Base-by-base conservation (phyloP, 1,140 invertebrate species). In the Diachasmimorpha longicaudata region DNA sequence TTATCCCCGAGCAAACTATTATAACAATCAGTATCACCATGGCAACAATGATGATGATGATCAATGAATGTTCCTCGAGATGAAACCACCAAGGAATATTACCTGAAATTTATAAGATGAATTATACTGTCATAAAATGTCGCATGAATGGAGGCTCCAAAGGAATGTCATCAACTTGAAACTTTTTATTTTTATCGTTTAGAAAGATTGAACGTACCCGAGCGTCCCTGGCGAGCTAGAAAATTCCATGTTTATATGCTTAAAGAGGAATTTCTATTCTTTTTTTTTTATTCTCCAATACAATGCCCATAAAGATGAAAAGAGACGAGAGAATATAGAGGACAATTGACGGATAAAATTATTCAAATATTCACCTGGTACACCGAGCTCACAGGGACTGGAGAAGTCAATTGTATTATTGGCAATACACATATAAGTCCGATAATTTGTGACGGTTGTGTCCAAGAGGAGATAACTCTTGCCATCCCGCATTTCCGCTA, bases 391-490 rank as follows among this genome's bases (percentile, higher is more conserved):
- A 84, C 96, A 97, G 0, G 94, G 91, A 10, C 91, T 92, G 19
- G 92, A 92, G 31, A 89, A 85, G 36, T 96, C 96, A 13, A 96
- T 93, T 0, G 92, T 91, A 87, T 98, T 97, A 85, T 95, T 95
- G 5, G 94, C 95, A 73, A 92, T 91, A 85, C 96, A 98, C 70
- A 94, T 91, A 86, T 97, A 97, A 10, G 93, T 96, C 48, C 96
- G 92, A 80, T 93, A 93, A 68, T 92, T 91, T 66, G 93, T 92
- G 16, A 93, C 90, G 31, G 90, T 89, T 11, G 91, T 89, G 80
- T 93, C 92, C n/a, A 95, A 85, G 2, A 90, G 90, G 9, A 95
- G 88, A 83, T 90, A 92, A 84, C 93, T 94, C 78, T 91, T 91
- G 3, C 90, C 84, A 86, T 88, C 81, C 90, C 88, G 75, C 72